Conservation (phyloP, 2,888 invertebrate genomes). For the Rapana venosa region DNA sequence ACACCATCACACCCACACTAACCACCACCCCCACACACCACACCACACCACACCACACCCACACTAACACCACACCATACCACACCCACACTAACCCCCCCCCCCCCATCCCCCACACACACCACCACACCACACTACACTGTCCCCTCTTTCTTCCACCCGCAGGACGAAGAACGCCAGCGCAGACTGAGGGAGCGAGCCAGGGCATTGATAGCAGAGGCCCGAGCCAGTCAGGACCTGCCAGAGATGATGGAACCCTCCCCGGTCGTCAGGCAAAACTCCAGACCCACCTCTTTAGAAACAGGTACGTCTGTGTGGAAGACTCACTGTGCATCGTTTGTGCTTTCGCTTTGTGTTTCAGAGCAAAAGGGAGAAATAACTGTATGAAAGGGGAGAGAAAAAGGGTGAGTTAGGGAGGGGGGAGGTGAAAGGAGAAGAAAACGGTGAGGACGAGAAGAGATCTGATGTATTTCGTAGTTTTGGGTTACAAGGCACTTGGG, state of each 20-base stretch:
- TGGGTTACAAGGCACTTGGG: no score
- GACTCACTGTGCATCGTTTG: no score
- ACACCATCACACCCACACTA: not conserved
- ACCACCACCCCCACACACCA: not conserved
- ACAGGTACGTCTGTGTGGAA: not conserved
- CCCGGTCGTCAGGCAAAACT: not conserved
- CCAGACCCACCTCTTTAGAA: not conserved
- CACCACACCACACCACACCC: not conserved
- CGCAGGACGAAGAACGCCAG: constrained; percentile 89
- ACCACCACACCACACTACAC: no score
- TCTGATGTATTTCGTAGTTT: no score
- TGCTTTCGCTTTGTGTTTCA: no score
- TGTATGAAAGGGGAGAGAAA: no score
- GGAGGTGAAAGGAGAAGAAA: no score
- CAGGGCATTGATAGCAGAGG: constrained; percentile 91
- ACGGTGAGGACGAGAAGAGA: no score
- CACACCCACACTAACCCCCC: no score
- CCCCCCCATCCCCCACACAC: not conserved
- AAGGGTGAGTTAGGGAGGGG: no score
- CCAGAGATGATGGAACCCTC: constrained; percentile 57
- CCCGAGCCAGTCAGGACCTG: constrained; percentile 77
- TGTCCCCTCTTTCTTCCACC: not conserved
- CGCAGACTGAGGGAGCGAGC: constrained; percentile 92
- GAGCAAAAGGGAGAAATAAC: no score
- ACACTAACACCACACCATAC: no score